Evolutionary conservation across 1,140 invertebrate species (phyloP).

Genomic region (Trinorchestia longiramus): DNA sequence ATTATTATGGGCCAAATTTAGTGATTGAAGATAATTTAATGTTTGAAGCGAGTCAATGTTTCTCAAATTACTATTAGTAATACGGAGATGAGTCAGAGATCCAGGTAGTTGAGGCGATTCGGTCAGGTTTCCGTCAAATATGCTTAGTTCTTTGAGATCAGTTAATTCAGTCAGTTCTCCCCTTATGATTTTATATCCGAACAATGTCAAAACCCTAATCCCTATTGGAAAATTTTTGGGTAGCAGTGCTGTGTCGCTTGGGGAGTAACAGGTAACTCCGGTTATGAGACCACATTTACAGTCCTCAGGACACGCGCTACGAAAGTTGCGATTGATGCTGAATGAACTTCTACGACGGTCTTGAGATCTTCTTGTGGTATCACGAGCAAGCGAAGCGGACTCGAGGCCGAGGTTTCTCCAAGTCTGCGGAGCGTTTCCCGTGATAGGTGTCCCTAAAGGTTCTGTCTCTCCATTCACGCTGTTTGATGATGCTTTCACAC

Average conservation of each 20-base stretch:
- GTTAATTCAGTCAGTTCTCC: constrained; percentile 8
- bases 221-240: not conserved
- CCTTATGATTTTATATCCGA: constrained; percentile 4
- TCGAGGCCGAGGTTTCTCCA: not conserved
- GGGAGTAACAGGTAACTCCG: constrained; percentile 20
- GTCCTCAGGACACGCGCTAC: not conserved
- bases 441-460: not conserved
- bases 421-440: constrained; percentile 21
- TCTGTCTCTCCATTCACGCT: not conserved
- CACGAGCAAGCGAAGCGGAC: constrained; percentile 11
- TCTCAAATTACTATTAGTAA: constrained; percentile 41
- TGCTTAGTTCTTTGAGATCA: constrained; percentile 35
- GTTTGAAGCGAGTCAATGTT: constrained; percentile 63
- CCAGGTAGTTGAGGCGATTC: not conserved
- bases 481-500: not conserved
- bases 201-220: constrained; percentile 12
- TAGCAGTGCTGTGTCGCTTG: constrained; percentile 6
- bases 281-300: constrained; percentile 43
- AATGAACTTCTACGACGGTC: not conserved
- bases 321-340: not conserved
- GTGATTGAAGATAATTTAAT: constrained; percentile 74
- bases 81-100: constrained; percentile 26
- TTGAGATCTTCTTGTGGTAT: not conserved
- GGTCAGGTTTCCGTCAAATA: constrained; percentile 22
- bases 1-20: constrained; percentile 79